Evolutionary conservation across 1,140 invertebrate species (phyloP).

Genomic region (Probaryconus sp.): DNA sequence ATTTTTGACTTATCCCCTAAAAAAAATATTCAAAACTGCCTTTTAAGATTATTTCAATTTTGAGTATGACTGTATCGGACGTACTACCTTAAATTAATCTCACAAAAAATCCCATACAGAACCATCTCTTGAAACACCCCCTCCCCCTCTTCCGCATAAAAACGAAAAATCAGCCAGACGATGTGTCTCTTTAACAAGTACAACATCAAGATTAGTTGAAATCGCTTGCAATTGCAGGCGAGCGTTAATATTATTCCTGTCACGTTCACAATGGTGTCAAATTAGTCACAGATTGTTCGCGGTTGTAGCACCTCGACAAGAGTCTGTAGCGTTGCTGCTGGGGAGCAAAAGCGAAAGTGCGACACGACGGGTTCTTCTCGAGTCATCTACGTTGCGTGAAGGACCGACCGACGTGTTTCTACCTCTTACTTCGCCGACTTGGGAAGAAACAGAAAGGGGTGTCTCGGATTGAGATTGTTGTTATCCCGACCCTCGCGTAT

Average conservation of each 20-base stretch:
- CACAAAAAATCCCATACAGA: too few relatives aligned
- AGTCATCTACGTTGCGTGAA: conserved; percentile 42
- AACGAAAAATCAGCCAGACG: conserved; percentile 13
- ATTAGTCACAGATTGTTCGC: conserved; percentile 63
- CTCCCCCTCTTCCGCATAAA: too few relatives aligned
- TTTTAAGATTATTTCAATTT: too few relatives aligned
- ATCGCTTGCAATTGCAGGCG: conserved; percentile 34
- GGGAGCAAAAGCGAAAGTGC: conserved; percentile 36
- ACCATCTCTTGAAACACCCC: too few relatives aligned
- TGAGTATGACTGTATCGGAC: too few relatives aligned
- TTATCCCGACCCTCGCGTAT: conserved; percentile 60
- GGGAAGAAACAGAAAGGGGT: conserved; percentile 47
- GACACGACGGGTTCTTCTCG: conserved; percentile 36
- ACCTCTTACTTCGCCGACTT: too few relatives aligned
- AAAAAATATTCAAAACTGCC: too few relatives aligned
- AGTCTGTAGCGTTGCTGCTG: conserved; percentile 10
- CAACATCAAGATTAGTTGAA: conserved; percentile 38
- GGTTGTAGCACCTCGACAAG: conserved; percentile 39
- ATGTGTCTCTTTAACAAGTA: conserved; percentile 8
- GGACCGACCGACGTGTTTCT: conserved; percentile 42
- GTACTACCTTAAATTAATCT: too few relatives aligned
- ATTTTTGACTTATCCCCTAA: too few relatives aligned
- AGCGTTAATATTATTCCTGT: conserved; percentile 43
- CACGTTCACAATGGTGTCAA: conserved; percentile 55
- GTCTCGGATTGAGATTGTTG: conserved; percentile 62